Evolutionary conservation across 2,888 invertebrate genomes (phyloP), one percentile per base, ranked within the genome.

Genomic region (Himalopsyche anomala): DNA sequence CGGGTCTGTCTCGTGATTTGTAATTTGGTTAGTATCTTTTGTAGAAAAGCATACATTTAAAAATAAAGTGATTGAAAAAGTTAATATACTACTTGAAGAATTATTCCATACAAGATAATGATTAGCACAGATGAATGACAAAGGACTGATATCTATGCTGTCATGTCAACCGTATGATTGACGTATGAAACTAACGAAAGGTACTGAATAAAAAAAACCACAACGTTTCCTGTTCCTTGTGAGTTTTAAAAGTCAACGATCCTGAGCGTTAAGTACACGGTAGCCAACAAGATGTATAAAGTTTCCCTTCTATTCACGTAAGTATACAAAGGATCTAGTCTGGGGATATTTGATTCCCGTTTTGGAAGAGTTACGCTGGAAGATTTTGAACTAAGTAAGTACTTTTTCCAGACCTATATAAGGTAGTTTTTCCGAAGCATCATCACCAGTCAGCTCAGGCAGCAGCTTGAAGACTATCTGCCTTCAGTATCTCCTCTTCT

Each of bases 401-500:
- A 28, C 28, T 74, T 15, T 36, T 36, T 74, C 8, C 74, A 42
- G 80, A 51, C 42, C 80, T 87, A 87, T 87, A 87, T 62, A 87
- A 87, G 80, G 56, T 56, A 17, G 19, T 19, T 15, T 19, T 15
- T 56, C 17, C 79, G 11, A n/a, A n/a, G 40, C 19, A 84, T 82
- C 62, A 82, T 80, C 69, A 87, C 45, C 84, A 87, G 86, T 87
- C 42, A 62, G 56, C 86, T 85, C 74, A 80, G 69, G 86, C 45
- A 82, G 82, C 80, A 82, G 55, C 62, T 81, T 82, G 83, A 84
- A 83, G 86, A 81, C 80, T 54, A 45, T 15, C 81, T 56, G 42
- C 56, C 51, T 45, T 55, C 28, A 80, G 84, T 19, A 80, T 79
- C 38, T 74, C 2, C 36, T 36, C 38, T 36, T 62, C 19, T 62